Conservation (phyloP, 2,113 vertebrate genomes). For the Protobothrops mucrosquamatus region DNA sequence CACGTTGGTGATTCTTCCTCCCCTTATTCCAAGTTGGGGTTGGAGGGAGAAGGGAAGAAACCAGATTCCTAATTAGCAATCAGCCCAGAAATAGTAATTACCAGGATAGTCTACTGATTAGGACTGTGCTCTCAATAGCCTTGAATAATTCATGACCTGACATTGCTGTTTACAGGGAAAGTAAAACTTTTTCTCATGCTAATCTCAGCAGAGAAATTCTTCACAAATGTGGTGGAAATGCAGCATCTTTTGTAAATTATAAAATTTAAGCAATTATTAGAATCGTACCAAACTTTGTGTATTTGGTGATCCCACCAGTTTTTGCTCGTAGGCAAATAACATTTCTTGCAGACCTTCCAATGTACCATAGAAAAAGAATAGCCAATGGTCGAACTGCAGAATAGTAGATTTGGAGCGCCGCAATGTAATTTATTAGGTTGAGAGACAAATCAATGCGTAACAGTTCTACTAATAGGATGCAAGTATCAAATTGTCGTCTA, state of each 20-base stretch:
- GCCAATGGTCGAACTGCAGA: not conserved
- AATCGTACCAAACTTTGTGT: not conserved
- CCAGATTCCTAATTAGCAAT: conserved; percentile 16
- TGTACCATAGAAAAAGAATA: not conserved
- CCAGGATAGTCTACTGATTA: not conserved
- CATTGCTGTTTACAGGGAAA: not conserved
- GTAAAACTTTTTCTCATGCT: conserved; percentile 10
- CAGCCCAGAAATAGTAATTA: conserved; percentile 1
- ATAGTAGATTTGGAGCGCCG: not conserved
- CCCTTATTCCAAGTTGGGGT: not conserved
- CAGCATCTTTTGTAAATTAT: not conserved
- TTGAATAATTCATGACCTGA: not conserved
- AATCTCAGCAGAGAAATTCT: not conserved
- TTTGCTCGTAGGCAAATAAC: not conserved
- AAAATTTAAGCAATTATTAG: not conserved
- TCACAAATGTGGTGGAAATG: not conserved
- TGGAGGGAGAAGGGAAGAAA: not conserved
- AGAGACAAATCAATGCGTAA: not conserved
- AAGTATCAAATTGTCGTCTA: not conserved
- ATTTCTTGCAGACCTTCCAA: not conserved
- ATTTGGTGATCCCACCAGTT: not conserved
- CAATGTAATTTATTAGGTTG: not conserved
- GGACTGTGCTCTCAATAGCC: not conserved
- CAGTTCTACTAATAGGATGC: not conserved
- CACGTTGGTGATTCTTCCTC: not conserved